Conservation (phyloP, 2,113 vertebrate species). For the Gulo gulo region DNA sequence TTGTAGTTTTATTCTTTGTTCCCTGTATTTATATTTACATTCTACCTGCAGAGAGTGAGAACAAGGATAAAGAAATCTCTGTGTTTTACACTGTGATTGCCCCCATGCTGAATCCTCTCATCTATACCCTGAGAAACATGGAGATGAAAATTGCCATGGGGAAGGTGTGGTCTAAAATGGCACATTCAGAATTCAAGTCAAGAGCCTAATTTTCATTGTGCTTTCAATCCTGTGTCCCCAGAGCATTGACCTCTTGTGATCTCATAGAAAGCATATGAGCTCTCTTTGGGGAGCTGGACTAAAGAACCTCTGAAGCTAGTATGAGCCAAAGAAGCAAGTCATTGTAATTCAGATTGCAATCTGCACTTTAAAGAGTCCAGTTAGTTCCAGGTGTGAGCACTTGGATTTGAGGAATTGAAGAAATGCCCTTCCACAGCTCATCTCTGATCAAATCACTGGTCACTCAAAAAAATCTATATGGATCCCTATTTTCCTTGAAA, state of each 20-base stretch:
- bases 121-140: too few species aligned
- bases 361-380: background rate
- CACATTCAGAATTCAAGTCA: background rate
- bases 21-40: too few species aligned
- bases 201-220: background rate
- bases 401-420: background rate
- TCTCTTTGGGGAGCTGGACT: background rate
- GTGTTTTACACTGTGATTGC: too few species aligned
- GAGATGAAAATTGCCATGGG: background rate
- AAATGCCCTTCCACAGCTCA: background rate
- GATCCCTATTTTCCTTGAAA: background rate
- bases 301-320: background rate
- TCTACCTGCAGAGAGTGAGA: too few species aligned
- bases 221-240: fast-evolving
- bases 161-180: background rate
- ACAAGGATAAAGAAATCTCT: too few species aligned
- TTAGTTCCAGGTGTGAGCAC: fast-evolving
- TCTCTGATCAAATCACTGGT: background rate
- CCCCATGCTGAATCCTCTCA: too few species aligned
- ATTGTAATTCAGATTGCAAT: background rate
- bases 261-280: background rate
- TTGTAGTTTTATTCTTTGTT: too few species aligned
- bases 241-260: background rate
- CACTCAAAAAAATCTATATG: background rate
- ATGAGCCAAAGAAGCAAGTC: background rate